These are phyloP conservation scores for Tautogolabrus adspersus DNA, from an alignment of 2,113 vertebrate genomes.

Conservation along the genomic window DNA sequence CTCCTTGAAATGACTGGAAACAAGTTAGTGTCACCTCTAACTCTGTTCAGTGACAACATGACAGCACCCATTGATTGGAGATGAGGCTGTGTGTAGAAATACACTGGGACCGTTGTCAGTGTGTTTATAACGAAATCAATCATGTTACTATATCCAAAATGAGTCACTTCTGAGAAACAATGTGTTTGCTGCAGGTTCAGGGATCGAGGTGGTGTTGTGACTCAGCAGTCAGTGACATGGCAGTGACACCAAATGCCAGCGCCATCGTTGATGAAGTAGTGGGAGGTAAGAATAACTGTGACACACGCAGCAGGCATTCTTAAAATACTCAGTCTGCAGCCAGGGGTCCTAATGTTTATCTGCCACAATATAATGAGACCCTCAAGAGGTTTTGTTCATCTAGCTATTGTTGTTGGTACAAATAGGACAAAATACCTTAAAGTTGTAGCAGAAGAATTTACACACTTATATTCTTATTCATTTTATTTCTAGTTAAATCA, in stretches of 20 bases:
- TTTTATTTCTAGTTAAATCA: too few relatives aligned
- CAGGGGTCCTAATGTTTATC: conserved; percentile 33
- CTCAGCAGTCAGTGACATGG: conserved; percentile 67
- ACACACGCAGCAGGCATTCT: conserved; percentile 66
- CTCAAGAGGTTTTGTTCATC: not conserved
- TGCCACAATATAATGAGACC: not conserved
- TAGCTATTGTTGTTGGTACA: too few relatives aligned
- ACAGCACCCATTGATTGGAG: conserved; percentile 5
- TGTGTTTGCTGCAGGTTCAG: conserved; percentile 22
- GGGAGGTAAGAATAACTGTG: conserved; percentile 74
- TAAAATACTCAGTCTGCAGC: conserved; percentile 36
- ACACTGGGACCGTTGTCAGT: not conserved
- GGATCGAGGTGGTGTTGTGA: conserved; percentile 58
- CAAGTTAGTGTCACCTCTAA: conserved; percentile 18
- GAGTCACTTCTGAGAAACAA: conserved; percentile 26
- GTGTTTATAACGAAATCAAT: conserved; percentile 6
- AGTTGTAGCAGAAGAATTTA: too few relatives aligned
- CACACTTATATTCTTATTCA: too few relatives aligned
- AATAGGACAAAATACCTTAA: too few relatives aligned
- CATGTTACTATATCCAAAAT: conserved; percentile 19
- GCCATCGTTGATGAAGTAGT: conserved; percentile 39
- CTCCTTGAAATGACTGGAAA: conserved; percentile 2
- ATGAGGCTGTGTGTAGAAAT: conserved; percentile 24
- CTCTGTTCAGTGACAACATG: conserved; percentile 23
- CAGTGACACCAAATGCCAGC: conserved; percentile 63